Evolutionary conservation across 2,888 invertebrate genomes (phyloP).

Genomic region (Petrolisthes manimaculis): DNA sequence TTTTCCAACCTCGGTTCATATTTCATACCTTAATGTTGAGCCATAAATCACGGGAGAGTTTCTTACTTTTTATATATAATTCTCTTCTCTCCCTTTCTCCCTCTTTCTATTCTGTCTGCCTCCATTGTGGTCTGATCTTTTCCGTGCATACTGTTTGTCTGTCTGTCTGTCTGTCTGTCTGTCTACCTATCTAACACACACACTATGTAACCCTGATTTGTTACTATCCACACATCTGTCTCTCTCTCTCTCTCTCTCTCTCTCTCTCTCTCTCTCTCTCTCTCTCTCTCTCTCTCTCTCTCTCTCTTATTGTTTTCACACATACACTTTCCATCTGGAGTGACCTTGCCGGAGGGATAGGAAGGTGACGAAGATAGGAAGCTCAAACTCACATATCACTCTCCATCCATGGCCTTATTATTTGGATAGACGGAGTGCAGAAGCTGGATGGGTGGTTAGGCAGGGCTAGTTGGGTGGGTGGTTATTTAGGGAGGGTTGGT

Average conservation of each 20-base stretch:
- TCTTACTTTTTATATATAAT: background rate
- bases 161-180: background rate
- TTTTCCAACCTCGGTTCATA: background rate
- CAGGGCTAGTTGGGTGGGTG: no score
- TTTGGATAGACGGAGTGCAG: no score
- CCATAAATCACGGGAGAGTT: background rate
- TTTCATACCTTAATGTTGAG: background rate
- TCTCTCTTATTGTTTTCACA: background rate
- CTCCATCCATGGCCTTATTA: no score
- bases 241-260: background rate
- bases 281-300: background rate
- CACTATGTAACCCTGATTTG: background rate
- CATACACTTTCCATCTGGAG: no score
- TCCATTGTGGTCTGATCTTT: background rate
- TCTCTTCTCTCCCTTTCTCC: background rate
- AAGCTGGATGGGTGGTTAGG: no score
- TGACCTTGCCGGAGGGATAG: no score
- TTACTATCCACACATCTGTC: background rate
- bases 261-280: slow-evolving; percentile 3
- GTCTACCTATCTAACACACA: background rate
- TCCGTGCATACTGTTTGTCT: background rate
- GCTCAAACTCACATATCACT: no score
- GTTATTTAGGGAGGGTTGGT: no score
- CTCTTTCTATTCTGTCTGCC: background rate
- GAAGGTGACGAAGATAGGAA: no score